Evolutionary conservation across 2,888 invertebrate genomes (phyloP), one percentile per base, ranked within the genome.

Genomic region (Parapristionchus giblindavisi): DNA sequence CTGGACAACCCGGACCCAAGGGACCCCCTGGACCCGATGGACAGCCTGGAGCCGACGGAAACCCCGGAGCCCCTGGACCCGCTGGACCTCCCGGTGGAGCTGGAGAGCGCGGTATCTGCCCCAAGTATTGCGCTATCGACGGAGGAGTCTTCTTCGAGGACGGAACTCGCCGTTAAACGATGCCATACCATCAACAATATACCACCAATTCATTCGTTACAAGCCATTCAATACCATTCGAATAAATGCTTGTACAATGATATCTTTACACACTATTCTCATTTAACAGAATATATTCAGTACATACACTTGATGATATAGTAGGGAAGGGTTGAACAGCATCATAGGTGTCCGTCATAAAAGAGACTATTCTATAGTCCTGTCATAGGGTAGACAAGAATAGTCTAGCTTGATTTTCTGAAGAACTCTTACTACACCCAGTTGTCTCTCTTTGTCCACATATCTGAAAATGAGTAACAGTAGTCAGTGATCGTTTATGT

Each of bases 111-210:
- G 81, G 81, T 48, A 81, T 81, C 76, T 81, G 81, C 78, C 81
- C 81, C 66, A 81, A 81, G 75, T 81, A 81, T 77, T 81, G 81
- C 77, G 81, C 81, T 76, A 79, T 82, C 80, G 81, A 81, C 72
- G 81, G 81, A 54, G 81, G 81, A 75, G 81, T 81, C 71, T 81
- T 81, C 82, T 81, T 81, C 81, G 81, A 81, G 77, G 81, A 81
- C 77, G 81, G 81, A 72, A 81, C 82, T 74, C 76, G 76, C 74
- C 76, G 76, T 74, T 76, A 76, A 76, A 36, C 43, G 38, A 34
- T 40, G 11, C 27, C n/a, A n/a, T n/a, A n/a, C n/a, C n/a, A n/a
- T n/a, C n/a, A 1, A n/a, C 52, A 51, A 3, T 11, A 65, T 27
- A 27, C 3, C 27, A 21, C 29, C 21, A 65, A 43, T 32, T 40